phyloP scores from a whole-genome alignment of 2,113 vertebrate species.

The Platysteira castanea region DNA sequence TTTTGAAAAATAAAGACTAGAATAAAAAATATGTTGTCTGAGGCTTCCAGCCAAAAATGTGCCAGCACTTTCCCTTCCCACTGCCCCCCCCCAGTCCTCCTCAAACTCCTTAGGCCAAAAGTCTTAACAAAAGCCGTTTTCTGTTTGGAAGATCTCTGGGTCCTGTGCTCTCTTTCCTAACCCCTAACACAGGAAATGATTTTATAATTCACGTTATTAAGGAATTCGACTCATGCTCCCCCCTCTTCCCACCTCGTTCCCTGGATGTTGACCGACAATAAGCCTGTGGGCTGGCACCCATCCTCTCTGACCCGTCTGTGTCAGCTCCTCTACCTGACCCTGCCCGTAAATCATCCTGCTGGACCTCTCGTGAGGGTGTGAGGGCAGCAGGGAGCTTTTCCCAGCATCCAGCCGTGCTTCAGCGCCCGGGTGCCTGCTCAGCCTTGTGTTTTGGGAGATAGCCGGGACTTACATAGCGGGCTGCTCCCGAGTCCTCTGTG shows the following conservation, averaged over 20 bases:
- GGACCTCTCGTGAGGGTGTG: neutral
- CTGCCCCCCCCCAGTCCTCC: neutral
- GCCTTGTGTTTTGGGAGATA: neutral
- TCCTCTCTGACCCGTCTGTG: neutral
- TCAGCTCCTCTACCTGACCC: constrained; percentile 34
- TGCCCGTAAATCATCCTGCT: neutral
- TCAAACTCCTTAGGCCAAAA: constrained; percentile 55
- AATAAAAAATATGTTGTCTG: constrained; percentile 65
- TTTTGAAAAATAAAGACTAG: constrained; percentile 66
- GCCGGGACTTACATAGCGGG: accelerated
- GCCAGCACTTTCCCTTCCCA: constrained; percentile 27
- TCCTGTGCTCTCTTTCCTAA: constrained; percentile 14
- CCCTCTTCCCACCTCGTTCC: neutral
- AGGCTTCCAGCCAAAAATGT: constrained; percentile 57
- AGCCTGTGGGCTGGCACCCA: constrained; percentile 32
- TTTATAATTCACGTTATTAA: constrained; percentile 47
- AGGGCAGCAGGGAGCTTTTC: neutral
- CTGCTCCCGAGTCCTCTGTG: accelerated
- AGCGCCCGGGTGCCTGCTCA: accelerated
- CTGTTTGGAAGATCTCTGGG: constrained; percentile 54
- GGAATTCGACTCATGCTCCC: neutral
- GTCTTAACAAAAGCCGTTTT: constrained; percentile 60
- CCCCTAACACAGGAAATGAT: constrained; percentile 59
- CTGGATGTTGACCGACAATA: neutral
- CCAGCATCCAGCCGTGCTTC: neutral